Evolutionary conservation across 2,888 invertebrate species (phyloP).

Genomic region (Aleiodes leptofemur): DNA sequence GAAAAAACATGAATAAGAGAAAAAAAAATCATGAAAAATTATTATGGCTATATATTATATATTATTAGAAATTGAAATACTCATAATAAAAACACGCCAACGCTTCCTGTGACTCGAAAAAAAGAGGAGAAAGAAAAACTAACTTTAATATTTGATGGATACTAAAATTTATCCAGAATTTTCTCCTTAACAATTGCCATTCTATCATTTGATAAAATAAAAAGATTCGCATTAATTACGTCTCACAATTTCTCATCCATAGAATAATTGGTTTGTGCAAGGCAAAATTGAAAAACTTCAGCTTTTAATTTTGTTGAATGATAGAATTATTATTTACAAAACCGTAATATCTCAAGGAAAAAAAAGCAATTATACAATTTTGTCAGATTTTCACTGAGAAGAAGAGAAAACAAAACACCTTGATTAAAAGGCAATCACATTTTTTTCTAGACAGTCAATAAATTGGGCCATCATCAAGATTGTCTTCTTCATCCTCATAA

Average conservation of each 20-base stretch:
- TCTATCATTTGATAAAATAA: conserved; percentile 15
- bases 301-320: neutral
- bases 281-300: neutral
- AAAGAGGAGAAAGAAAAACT: neutral
- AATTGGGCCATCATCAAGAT: conserved; percentile 88
- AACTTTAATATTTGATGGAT: conserved; percentile 32
- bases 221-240: neutral
- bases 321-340: conserved; percentile 23
- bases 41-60: conserved; percentile 73
- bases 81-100: conserved; percentile 74
- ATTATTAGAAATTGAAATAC: conserved; percentile 73
- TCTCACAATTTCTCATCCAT: conserved; percentile 2
- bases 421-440: conserved; percentile 18
- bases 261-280: neutral
- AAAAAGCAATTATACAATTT: neutral
- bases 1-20: conserved; percentile 31
- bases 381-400: neutral
- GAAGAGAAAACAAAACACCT: neutral
- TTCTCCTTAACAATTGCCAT: conserved; percentile 5
- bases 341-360: neutral
- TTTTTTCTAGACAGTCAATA: conserved; percentile 76
- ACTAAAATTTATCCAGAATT: conserved; percentile 50
- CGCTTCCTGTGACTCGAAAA: conserved; percentile 63
- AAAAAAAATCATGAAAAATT: conserved; percentile 68
- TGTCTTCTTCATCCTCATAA: conserved; percentile 91